phyloP scores from a whole-genome alignment of 1,140 invertebrate species.

The Tetragnatha versicolor region DNA sequence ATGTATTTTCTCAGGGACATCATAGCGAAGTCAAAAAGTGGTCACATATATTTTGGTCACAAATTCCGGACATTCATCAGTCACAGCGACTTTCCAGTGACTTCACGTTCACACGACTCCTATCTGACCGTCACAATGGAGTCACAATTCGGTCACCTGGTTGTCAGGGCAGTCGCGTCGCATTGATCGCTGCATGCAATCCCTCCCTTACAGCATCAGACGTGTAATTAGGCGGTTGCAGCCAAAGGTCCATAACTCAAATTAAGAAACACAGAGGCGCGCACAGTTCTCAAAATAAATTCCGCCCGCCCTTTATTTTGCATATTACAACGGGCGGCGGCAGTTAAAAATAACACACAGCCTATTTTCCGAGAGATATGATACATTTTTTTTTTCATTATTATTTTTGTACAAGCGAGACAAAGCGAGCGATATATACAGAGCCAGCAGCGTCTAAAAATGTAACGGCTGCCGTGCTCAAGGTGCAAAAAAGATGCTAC shows the following conservation, averaged over 20 bases:
- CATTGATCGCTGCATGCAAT: too few relatives aligned
- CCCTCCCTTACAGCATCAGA: too few relatives aligned
- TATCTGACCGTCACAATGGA: too few relatives aligned
- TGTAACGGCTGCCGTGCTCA: slow-evolving; percentile 25
- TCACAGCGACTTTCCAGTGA: too few relatives aligned
- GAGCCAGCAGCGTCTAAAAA: slow-evolving; percentile 32
- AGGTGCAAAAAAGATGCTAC: slow-evolving; percentile 9
- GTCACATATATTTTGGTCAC: too few relatives aligned
- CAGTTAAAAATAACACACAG: slow-evolving; percentile 36
- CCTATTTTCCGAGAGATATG: slow-evolving; percentile 34
- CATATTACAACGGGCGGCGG: slow-evolving; percentile 35
- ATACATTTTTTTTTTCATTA: slow-evolving; percentile 8
- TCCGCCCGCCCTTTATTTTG: slow-evolving; percentile 27
- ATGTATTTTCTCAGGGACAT: too few relatives aligned
- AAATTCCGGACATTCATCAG: too few relatives aligned
- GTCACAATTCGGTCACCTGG: too few relatives aligned
- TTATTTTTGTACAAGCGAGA: slow-evolving; percentile 9
- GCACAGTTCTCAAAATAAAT: slow-evolving; percentile 41
- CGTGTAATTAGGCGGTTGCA: too few relatives aligned
- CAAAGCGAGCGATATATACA: slow-evolving; percentile 40
- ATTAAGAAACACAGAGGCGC: slow-evolving; percentile 32
- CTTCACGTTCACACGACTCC: too few relatives aligned
- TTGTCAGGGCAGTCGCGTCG: too few relatives aligned
- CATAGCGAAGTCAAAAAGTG: too few relatives aligned
- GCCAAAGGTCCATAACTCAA: slow-evolving; percentile 25